These are phyloP conservation scores for Antedon mediterranea DNA, from an alignment of 53 echinoderm and acorn worm genomes.

Conservation along the genomic window DNA sequence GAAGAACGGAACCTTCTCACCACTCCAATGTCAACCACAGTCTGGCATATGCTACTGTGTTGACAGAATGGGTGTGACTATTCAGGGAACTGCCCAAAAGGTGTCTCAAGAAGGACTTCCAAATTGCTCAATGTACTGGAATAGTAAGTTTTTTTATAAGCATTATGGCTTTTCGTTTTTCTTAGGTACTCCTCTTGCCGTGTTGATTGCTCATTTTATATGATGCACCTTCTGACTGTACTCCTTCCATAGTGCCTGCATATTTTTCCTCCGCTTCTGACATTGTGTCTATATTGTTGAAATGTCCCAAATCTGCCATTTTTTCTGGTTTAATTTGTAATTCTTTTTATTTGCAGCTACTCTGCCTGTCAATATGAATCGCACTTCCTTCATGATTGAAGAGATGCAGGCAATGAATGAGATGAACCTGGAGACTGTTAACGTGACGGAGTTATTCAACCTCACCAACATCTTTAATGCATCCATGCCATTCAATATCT, in stretches of 20 bases:
- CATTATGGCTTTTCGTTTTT: too few species aligned
- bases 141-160: constrained; percentile 25
- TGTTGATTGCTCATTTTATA: too few species aligned
- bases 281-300: too few species aligned
- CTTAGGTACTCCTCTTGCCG: too few species aligned
- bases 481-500: background rate
- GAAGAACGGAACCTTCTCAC: constrained; percentile 25
- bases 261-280: too few species aligned
- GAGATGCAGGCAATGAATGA: background rate
- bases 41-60: constrained; percentile 28
- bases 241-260: too few species aligned
- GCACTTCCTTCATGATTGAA: background rate
- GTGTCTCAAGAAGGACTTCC: constrained; percentile 3
- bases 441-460: background rate
- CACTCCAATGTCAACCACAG: constrained; percentile 20
- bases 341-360: background rate
- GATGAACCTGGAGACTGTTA: background rate
- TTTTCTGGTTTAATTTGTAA: too few species aligned
- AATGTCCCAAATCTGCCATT: too few species aligned
- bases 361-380: background rate
- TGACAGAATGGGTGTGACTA: constrained; percentile 37
- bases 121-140: constrained; percentile 25
- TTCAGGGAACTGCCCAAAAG: constrained; percentile 6
- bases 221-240: too few species aligned
- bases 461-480: background rate